Percentiles rank a stretch among this genome's conserved stretches.
Conservation (phyloP, 2,888 invertebrate genomes). For the Agrilus mali region DNA sequence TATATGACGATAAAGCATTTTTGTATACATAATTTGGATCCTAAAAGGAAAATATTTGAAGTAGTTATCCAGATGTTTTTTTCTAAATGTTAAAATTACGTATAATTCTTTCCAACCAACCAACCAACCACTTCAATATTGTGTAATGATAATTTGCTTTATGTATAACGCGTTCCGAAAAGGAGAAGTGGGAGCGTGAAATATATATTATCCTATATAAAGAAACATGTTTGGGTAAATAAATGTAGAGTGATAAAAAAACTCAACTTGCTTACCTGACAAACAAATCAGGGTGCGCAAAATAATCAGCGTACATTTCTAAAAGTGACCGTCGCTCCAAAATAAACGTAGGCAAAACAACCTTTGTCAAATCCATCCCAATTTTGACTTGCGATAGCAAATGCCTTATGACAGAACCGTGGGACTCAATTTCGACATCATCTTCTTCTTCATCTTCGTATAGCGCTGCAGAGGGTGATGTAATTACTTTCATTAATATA, state of each 20-base stretch:
- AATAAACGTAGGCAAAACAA: slow-evolving; percentile 96
- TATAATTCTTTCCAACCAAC: too few species aligned
- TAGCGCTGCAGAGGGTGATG: slow-evolving; percentile 48
- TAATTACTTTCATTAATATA: slow-evolving; percentile 7
- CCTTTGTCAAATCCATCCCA: slow-evolving; percentile 99
- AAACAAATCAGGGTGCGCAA: slow-evolving; percentile 97
- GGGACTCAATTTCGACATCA: slow-evolving; percentile 87
- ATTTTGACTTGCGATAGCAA: slow-evolving; percentile 95
- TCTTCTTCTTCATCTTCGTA: slow-evolving; percentile 87
- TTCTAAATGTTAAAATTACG: too few species aligned
- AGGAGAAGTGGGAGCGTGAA: background rate
- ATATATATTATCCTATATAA: background rate
- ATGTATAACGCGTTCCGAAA: too few species aligned
- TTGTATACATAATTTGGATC: too few species aligned
- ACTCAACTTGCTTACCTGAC: slow-evolving; percentile 47
- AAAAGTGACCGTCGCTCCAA: slow-evolving; percentile 91
- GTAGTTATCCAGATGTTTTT: too few species aligned
- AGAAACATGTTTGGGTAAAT: too few species aligned
- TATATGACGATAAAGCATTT: too few species aligned
- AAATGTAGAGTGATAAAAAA: background rate
- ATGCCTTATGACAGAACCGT: slow-evolving; percentile 95
- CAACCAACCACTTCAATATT: too few species aligned
- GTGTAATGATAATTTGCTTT: too few species aligned
- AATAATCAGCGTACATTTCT: slow-evolving; percentile 99
- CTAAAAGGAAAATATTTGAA: too few species aligned